Conservation (phyloP, 92 coral and sea anemone species). For the Palythoa caribaeorum region DNA sequence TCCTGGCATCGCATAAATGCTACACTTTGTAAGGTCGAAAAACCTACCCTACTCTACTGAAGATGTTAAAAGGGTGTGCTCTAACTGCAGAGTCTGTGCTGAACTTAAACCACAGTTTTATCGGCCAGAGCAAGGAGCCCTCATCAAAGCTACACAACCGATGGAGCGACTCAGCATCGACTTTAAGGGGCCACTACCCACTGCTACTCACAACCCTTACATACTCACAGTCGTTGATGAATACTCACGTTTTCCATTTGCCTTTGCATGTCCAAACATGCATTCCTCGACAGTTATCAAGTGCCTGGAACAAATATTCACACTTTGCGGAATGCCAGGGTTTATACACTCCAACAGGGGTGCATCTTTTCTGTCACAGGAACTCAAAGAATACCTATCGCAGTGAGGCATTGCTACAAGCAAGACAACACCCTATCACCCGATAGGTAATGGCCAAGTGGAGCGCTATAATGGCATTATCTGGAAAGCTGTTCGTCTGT, state of each 20-base stretch:
- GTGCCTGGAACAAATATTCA: slow-evolving; percentile 50
- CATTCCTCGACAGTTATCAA: slow-evolving; percentile 9
- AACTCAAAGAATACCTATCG: slow-evolving; percentile 50
- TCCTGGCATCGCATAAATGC: slow-evolving; percentile 57
- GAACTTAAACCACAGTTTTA: no score
- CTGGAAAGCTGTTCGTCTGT: slow-evolving; percentile 30
- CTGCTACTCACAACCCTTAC: no score
- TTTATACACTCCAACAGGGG: background rate
- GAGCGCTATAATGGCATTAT: slow-evolving; percentile 45
- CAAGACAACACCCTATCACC: background rate
- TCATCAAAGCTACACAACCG: background rate
- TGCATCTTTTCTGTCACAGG: background rate
- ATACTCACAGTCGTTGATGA: no score
- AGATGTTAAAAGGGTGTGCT: slow-evolving; percentile 37
- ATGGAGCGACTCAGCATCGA: background rate
- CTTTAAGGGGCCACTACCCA: no score
- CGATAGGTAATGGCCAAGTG: no score
- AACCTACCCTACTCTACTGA: slow-evolving; percentile 68
- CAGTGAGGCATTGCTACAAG: slow-evolving; percentile 58
- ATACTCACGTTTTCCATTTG: background rate
- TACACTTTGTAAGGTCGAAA: slow-evolving; percentile 59
- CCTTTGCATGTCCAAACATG: background rate
- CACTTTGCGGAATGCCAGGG: slow-evolving; percentile 61
- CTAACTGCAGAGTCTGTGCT: slow-evolving; percentile 45
- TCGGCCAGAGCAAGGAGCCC: background rate